phyloP scores from a whole-genome alignment of 35 echinoderm and acorn worm genomes.

The Ptychodera flava region DNA sequence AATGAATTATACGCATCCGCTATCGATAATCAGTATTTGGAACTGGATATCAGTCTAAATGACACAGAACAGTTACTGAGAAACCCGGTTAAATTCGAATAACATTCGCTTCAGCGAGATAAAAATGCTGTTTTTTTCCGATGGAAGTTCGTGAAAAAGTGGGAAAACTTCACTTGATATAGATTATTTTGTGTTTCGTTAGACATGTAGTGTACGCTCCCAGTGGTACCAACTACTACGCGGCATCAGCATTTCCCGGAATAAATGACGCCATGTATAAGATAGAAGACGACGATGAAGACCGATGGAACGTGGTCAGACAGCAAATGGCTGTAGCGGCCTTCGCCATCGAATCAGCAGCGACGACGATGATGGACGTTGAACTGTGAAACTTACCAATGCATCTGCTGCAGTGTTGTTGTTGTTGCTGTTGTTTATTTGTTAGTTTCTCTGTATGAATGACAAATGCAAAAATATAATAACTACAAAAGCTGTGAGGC shows the following conservation, averaged over 20 bases:
- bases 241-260: slow-evolving; percentile 73
- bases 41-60: too few species aligned
- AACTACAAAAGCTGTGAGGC: too few species aligned
- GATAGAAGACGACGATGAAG: slow-evolving; percentile 47
- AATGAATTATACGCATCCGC: too few species aligned
- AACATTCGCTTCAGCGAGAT: too few species aligned
- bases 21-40: too few species aligned
- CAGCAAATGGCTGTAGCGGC: slow-evolving; percentile 24
- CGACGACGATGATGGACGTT: slow-evolving; percentile 24
- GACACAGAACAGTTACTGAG: too few species aligned
- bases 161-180: too few species aligned
- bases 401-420: not conserved
- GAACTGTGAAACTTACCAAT: slow-evolving; percentile 5
- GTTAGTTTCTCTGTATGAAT: not conserved
- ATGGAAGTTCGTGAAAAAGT: too few species aligned
- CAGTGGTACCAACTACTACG: slow-evolving; percentile 71
- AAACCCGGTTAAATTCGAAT: too few species aligned
- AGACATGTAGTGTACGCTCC: slow-evolving; percentile 93
- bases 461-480: not conserved
- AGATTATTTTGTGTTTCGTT: too few species aligned
- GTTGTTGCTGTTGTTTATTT: not conserved
- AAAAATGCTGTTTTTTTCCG: too few species aligned
- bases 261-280: slow-evolving; percentile 77
- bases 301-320: slow-evolving; percentile 52
- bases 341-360: slow-evolving; percentile 23